Conservation (phyloP, 2,888 invertebrate genomes). For the Platycnemis pennipes region DNA sequence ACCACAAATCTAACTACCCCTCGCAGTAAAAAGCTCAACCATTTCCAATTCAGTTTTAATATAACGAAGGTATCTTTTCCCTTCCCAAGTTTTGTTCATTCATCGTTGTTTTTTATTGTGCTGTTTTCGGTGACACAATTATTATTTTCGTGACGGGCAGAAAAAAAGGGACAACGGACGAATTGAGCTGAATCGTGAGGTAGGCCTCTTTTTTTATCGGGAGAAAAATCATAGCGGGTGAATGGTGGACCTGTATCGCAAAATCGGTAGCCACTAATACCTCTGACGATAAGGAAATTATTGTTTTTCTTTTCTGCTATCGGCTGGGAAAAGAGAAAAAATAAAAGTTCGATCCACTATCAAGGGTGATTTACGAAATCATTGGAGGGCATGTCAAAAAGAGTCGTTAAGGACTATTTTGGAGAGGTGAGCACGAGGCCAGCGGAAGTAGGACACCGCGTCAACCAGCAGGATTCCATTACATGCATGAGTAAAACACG, state of each 20-base stretch:
- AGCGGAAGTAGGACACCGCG: background rate
- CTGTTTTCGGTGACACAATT: background rate
- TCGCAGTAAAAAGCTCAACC: too few relatives aligned
- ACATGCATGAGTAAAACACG: background rate
- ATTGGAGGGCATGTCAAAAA: background rate
- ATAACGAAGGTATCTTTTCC: background rate
- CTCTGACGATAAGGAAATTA: background rate
- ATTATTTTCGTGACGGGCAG: background rate
- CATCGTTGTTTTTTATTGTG: background rate
- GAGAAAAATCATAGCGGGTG: background rate
- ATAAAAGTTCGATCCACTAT: background rate
- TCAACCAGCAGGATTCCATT: background rate
- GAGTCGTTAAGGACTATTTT: background rate
- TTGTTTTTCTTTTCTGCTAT: constrained; percentile 6
- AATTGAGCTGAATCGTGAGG: background rate
- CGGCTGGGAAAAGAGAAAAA: background rate
- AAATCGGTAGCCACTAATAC: constrained; percentile 10
- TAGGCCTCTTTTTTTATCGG: background rate
- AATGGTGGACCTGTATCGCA: background rate
- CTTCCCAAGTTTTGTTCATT: background rate
- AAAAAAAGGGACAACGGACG: background rate
- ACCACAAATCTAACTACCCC: too few relatives aligned
- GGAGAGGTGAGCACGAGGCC: background rate
- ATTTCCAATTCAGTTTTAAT: too few relatives aligned
- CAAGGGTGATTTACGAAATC: background rate